Evolutionary conservation across 2,113 vertebrate genomes (phyloP).

Genomic region (Paramormyrops kingsleyae): DNA sequence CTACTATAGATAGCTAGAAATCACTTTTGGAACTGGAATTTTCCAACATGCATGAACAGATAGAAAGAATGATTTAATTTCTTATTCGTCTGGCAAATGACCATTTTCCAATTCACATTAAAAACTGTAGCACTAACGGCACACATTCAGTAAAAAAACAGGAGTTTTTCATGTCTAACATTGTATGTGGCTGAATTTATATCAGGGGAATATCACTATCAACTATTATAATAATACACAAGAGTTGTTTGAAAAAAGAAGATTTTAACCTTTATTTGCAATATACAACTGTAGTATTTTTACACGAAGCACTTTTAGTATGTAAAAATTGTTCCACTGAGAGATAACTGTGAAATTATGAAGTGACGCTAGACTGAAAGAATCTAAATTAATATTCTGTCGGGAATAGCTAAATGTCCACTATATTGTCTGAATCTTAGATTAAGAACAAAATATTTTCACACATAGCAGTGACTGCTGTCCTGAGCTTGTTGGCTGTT

Average conservation of each 20-base stretch:
- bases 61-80: not conserved
- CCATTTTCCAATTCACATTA: not conserved
- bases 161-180: not conserved
- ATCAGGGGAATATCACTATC: not conserved
- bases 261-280: not conserved
- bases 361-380: not conserved
- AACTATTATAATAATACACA: not conserved
- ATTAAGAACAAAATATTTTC: not conserved
- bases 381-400: not conserved
- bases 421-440: not conserved
- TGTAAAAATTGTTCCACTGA: not conserved
- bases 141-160: not conserved
- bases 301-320: not conserved
- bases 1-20: not conserved
- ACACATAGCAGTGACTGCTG: not conserved
- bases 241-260: not conserved
- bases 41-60: not conserved
- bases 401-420: not conserved
- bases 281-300: not conserved
- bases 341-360: not conserved
- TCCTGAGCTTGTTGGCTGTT: not conserved
- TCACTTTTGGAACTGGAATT: not conserved
- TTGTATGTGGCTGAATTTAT: not conserved
- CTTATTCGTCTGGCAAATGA: not conserved
- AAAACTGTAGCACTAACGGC: not conserved